A percentile compares a stretch with the other conserved stretches of the same genome.
Evolutionary conservation across 2,888 invertebrate species (phyloP).

Genomic region (Linyphia triangularis): DNA sequence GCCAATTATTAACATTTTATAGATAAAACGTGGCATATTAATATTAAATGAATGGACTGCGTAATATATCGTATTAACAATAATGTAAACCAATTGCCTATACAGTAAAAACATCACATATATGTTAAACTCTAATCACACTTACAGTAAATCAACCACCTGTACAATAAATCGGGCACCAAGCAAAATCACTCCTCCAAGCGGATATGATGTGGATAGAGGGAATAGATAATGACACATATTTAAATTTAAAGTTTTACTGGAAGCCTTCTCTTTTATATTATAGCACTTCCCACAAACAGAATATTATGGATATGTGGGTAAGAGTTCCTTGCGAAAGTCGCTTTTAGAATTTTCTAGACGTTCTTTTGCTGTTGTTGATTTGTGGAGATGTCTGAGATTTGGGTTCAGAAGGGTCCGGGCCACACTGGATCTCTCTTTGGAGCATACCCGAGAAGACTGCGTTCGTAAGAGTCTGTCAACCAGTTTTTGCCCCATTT

Average conservation of each 20-base stretch:
- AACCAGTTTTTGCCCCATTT: conserved; percentile 63
- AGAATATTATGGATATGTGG: conserved; percentile 69
- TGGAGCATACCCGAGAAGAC: conserved; percentile 38
- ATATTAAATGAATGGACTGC: too few relatives aligned
- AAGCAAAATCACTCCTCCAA: background rate
- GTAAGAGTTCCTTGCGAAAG: conserved; percentile 64
- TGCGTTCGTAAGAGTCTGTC: conserved; percentile 48
- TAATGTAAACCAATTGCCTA: too few relatives aligned
- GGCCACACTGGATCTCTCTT: conserved; percentile 66
- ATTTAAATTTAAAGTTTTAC: conserved; percentile 59
- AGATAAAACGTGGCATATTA: too few relatives aligned
- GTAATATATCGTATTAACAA: too few relatives aligned
- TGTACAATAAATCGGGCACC: conserved; percentile 30
- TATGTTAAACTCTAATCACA: background rate
- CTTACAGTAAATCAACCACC: background rate
- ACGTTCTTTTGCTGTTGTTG: conserved; percentile 21
- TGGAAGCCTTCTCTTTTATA: conserved; percentile 60
- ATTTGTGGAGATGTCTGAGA: background rate
- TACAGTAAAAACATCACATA: too few relatives aligned
- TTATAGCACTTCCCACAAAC: conserved; percentile 63
- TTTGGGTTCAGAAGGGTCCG: conserved; percentile 60
- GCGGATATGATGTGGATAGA: conserved; percentile 27
- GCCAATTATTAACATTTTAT: too few relatives aligned
- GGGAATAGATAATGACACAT: conserved; percentile 22
- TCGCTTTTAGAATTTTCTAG: conserved; percentile 61